These are phyloP conservation scores for Drosophila murphyi DNA, from an alignment of 1,140 invertebrate genomes.

Conservation along the genomic window DNA sequence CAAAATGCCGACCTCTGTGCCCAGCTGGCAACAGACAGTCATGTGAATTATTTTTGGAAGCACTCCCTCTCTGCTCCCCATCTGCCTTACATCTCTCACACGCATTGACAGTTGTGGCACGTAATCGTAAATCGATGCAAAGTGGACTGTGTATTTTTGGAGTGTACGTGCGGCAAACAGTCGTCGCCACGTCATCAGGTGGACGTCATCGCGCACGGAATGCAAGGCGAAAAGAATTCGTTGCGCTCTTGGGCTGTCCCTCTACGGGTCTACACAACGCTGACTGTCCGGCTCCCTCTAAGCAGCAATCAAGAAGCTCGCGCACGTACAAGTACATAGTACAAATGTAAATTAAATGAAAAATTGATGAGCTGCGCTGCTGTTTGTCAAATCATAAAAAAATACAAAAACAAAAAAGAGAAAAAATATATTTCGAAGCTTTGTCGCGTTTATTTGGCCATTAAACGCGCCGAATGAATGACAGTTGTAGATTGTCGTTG, in stretches of 20 bases:
- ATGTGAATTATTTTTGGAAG: constrained; percentile 9
- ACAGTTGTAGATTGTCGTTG: constrained; percentile 77
- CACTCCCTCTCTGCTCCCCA: not conserved
- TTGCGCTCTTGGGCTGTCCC: constrained; percentile 45
- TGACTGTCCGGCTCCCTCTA: constrained; percentile 10
- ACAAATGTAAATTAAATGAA: constrained; percentile 77
- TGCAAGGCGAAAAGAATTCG: constrained; percentile 77
- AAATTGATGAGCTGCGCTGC: constrained; percentile 69
- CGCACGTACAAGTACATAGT: constrained; percentile 33
- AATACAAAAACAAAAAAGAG: not conserved
- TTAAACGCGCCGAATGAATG: constrained; percentile 59
- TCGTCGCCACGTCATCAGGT: constrained; percentile 27
- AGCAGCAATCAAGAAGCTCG: constrained; percentile 24
- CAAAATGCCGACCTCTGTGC: constrained; percentile 53
- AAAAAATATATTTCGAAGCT: constrained; percentile 33
- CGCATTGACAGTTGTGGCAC: constrained; percentile 47
- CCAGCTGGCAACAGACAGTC: constrained; percentile 10
- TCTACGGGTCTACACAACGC: not conserved
- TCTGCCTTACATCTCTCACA: not conserved
- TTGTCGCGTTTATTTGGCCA: constrained; percentile 60
- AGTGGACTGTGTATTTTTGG: constrained; percentile 44
- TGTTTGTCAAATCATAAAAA: not conserved
- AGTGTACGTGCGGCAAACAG: constrained; percentile 44
- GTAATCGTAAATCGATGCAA: constrained; percentile 32
- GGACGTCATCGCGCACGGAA: constrained; percentile 69